Conservation (phyloP, 2,113 vertebrate species). For the Neolamprologus toae region DNA sequence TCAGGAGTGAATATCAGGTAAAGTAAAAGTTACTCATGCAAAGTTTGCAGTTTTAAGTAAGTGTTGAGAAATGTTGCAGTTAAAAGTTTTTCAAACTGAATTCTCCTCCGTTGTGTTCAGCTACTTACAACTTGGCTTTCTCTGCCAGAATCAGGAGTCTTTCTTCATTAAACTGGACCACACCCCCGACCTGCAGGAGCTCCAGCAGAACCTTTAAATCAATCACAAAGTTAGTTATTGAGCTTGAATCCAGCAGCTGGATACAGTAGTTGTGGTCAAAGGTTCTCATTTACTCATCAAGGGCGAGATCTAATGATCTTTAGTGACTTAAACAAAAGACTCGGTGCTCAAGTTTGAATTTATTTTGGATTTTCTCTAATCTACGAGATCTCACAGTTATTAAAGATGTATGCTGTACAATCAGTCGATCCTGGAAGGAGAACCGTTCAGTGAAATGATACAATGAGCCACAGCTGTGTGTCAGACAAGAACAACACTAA, state of each 20-base stretch:
- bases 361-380: background rate
- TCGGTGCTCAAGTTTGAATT: background rate
- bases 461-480: accelerated
- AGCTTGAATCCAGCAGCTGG: background rate
- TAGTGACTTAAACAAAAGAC: background rate
- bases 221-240: background rate
- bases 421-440: background rate
- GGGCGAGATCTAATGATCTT: background rate
- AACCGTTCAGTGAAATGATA: background rate
- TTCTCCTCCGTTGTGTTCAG: background rate
- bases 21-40: background rate
- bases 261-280: background rate
- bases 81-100: background rate
- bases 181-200: slow-evolving; percentile 90
- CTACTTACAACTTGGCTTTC: slow-evolving; percentile 93
- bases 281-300: background rate
- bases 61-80: background rate
- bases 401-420: accelerated
- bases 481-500: background rate
- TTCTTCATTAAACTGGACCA: slow-evolving; percentile 91
- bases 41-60: background rate
- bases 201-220: slow-evolving; percentile 84
- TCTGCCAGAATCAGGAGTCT: slow-evolving; percentile 86
- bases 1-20: background rate
- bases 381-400: background rate